Base-by-base conservation (phyloP, 1,140 invertebrate species). In the Drosophila kohkoa region DNA sequence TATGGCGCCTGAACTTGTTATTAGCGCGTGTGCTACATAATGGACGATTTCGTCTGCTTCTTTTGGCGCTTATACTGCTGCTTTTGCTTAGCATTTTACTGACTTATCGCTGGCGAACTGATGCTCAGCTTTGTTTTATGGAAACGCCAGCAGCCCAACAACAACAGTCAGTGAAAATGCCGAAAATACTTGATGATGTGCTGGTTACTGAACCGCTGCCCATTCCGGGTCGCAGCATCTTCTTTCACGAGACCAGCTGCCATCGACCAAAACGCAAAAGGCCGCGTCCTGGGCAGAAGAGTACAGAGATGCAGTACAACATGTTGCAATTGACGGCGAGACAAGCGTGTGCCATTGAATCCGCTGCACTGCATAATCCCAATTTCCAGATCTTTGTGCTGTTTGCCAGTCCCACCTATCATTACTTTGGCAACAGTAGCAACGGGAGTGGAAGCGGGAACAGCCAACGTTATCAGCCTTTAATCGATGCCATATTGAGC, bases 261-360 rank as follows among this genome's bases (percentile, higher is more conserved):
- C 67, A 6, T 35, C 65, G 25, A 11, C 65, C 71, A 1, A 74
- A 48, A 4, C 71, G 59, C 0, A 68, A 30, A 32, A 15, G 57
- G 1, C 65, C 60, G 32, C 57, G 71, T 3, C 38, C 35, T 3
- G 69, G 60, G 7, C 69, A 58, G 25, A 54, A 65, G 25, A 54
- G 2, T 11, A 8, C 46, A 2, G 65, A 73, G 1, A n/a, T 13
- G 5, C 65, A 62, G 30, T 68, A 69, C 51, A 75, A 65, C n/a
- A 63, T 85, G 66, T 8, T 75, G 32, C 65, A 89, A 6, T 74
- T 95, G 25, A 94, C 92, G n/a, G 66, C 93, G 0, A 91, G 95
- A n/a, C 95, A 96, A 81, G 95, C 95, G 0, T 96, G 95, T 77
- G 95, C 95, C 2, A 94, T 96, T 1, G 95, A 96, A 92, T 96